phyloP scores from a whole-genome alignment of 2,888 invertebrate genomes.

The Synergus umbraculus region DNA sequence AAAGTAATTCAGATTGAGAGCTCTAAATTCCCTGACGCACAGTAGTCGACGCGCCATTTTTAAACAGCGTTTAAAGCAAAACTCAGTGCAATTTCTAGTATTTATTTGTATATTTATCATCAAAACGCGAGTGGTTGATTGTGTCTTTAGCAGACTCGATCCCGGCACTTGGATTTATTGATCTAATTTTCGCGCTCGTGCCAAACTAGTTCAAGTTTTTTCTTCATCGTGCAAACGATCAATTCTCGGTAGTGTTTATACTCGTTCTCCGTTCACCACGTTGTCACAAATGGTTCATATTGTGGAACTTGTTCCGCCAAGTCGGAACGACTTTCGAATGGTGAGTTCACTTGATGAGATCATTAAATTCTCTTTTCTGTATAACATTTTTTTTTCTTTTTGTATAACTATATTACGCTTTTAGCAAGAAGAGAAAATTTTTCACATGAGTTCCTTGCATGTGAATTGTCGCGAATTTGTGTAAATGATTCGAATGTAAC shows the following conservation, averaged over 20 bases:
- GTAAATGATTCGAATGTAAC: constrained; percentile 12
- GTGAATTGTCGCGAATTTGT: constrained; percentile 1
- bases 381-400: background rate
- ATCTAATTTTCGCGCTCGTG: constrained; percentile 43
- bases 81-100: constrained; percentile 7
- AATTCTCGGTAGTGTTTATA: constrained; percentile 41
- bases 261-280: constrained; percentile 45
- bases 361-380: constrained; percentile 6
- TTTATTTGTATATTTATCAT: constrained; percentile 15
- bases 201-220: constrained; percentile 40
- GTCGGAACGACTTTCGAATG: constrained; percentile 76
- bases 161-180: constrained; percentile 4
- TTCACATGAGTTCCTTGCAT: background rate
- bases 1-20: background rate
- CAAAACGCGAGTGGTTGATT: constrained; percentile 22
- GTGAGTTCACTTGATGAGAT: constrained; percentile 64
- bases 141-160: background rate
- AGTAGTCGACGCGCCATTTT: constrained; percentile 6
- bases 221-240: constrained; percentile 38
- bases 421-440: background rate
- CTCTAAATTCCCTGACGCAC: constrained; percentile 9
- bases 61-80: background rate
- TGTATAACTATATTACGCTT: background rate
- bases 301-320: constrained; percentile 75
- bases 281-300: constrained; percentile 76